These are phyloP conservation scores for Lophotis ruficrista DNA, from an alignment of 2,113 vertebrate genomes.

Conservation along the genomic window DNA sequence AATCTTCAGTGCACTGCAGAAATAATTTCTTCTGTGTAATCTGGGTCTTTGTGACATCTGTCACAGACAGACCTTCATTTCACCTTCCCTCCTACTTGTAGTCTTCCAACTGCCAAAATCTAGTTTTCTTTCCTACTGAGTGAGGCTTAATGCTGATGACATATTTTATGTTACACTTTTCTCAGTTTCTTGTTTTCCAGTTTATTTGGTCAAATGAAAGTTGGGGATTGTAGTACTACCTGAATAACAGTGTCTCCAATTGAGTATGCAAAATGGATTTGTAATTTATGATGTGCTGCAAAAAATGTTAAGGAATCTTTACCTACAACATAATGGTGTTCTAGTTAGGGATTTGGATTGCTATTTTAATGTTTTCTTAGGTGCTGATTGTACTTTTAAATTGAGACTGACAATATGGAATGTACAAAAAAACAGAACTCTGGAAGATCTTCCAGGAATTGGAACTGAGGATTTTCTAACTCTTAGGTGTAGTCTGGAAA, in stretches of 20 bases:
- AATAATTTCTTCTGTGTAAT: background rate
- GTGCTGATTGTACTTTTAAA: background rate
- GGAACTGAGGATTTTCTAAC: background rate
- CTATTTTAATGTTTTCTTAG: background rate
- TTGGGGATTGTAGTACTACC: background rate
- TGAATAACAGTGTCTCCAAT: background rate
- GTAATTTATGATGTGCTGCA: background rate
- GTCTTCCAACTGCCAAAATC: background rate
- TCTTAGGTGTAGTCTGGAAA: background rate
- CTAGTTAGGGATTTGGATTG: background rate
- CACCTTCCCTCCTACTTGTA: background rate
- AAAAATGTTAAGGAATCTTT: background rate
- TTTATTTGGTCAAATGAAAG: background rate
- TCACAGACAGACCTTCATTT: background rate
- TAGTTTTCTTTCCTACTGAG: background rate
- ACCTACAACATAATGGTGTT: background rate
- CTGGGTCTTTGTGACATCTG: background rate
- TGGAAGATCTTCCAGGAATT: background rate
- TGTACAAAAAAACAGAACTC: background rate
- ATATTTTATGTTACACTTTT: background rate
- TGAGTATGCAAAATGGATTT: background rate
- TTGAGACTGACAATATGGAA: background rate
- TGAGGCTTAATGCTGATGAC: background rate
- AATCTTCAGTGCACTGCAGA: background rate
- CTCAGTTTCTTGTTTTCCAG: background rate